Evolutionary conservation across 64 coral and sea anemone genomes (phyloP).

Genomic region (Cladopsammia gracilis): DNA sequence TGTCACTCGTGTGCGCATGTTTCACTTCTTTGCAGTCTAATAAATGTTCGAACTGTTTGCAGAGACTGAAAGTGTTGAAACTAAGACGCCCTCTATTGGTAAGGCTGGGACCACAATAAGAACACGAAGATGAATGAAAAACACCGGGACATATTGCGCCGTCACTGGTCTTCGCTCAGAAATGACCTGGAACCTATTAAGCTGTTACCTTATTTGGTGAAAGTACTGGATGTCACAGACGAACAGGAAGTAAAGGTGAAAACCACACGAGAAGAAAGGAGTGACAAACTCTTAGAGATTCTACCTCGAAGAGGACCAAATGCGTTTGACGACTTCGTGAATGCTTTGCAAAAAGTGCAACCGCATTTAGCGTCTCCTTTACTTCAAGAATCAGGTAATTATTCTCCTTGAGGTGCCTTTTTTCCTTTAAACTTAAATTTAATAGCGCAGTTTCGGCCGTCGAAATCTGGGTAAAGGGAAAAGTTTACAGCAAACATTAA

Average conservation of each 20-base stretch:
- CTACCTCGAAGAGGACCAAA: slow-evolving; percentile 77
- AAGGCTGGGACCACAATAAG: not conserved
- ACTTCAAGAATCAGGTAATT: slow-evolving; percentile 11
- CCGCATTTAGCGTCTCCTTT: slow-evolving; percentile 44
- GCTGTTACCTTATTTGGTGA: slow-evolving; percentile 51
- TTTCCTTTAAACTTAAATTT: not conserved
- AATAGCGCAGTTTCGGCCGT: no score
- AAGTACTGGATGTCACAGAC: slow-evolving; percentile 58
- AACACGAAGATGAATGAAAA: slow-evolving; percentile 59
- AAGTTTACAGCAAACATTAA: no score
- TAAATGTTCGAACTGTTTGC: not conserved
- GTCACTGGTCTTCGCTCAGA: slow-evolving; percentile 1
- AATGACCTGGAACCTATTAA: slow-evolving; percentile 74
- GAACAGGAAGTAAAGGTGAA: slow-evolving; percentile 64
- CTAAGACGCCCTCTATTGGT: not conserved
- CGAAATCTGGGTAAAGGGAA: no score
- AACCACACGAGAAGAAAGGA: slow-evolving; percentile 42
- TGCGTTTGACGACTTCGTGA: slow-evolving; percentile 71
- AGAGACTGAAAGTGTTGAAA: not conserved
- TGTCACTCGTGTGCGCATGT: no score
- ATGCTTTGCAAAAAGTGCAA: slow-evolving; percentile 55
- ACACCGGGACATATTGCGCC: slow-evolving; percentile 62
- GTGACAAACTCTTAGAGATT: slow-evolving; percentile 70
- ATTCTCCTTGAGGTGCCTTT: no score
- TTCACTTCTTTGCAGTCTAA: no score